Conservation (phyloP, 2,888 invertebrate genomes). For the Allolobophora icterica region DNA sequence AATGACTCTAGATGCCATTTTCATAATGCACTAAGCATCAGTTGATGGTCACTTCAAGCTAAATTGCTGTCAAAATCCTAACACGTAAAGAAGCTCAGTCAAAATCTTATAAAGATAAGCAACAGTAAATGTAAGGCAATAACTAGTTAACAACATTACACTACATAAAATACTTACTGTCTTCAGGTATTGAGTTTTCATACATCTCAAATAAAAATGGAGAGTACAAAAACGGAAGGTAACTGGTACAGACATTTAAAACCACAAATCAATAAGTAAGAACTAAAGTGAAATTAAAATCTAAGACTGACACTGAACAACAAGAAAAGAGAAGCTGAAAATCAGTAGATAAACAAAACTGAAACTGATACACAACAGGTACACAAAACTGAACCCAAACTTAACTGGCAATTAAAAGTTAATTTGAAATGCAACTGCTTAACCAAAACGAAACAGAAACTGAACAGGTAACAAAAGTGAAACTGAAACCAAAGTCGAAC, state of each 20-base stretch:
- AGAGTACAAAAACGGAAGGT: background rate
- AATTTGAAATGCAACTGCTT: background rate
- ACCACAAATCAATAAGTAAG: background rate
- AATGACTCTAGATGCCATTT: background rate
- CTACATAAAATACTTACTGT: background rate
- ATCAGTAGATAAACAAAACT: background rate
- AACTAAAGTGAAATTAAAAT: background rate
- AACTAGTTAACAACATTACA: background rate
- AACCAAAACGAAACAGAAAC: background rate
- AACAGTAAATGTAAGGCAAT: background rate
- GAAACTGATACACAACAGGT: background rate
- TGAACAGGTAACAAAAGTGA: background rate
- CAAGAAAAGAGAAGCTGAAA: background rate
- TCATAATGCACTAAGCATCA: background rate
- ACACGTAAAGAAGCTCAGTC: background rate
- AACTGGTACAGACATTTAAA: background rate
- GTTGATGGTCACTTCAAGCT: background rate
- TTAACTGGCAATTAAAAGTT: background rate
- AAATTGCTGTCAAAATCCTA: background rate
- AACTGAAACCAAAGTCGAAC: conserved; percentile 65
- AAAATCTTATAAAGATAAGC: background rate
- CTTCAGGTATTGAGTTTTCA: background rate
- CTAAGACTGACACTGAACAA: background rate
- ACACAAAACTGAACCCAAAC: background rate
- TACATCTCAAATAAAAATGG: background rate